phyloP scores from a whole-genome alignment of 37 sponge, comb jelly and placozoan genomes.

The Dysidea cf. avara region DNA sequence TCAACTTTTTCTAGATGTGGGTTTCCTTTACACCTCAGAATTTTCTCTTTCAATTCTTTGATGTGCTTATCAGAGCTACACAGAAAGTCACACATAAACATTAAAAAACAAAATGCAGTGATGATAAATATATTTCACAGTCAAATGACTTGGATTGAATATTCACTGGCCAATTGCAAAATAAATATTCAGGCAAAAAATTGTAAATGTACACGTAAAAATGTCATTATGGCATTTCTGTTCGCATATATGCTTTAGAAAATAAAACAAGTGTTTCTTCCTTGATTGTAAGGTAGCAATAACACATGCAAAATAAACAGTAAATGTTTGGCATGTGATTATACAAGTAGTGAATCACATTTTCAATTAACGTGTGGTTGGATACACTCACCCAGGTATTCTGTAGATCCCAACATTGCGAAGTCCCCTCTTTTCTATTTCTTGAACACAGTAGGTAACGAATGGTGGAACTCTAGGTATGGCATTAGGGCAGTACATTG shows the following conservation, averaged over 20 bases:
- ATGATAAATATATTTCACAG: background rate
- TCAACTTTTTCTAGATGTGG: conserved; percentile 62
- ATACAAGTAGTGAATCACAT: no score
- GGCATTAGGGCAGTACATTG: conserved; percentile 73
- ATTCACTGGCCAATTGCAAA: no score
- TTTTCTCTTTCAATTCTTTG: conserved; percentile 85
- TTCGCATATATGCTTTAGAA: no score
- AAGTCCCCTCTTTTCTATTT: conserved; percentile 84
- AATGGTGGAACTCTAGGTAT: conserved; percentile 86
- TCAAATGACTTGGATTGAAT: no score
- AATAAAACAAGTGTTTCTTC: no score
- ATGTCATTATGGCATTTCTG: no score
- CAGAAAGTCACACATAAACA: background rate
- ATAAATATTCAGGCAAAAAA: no score
- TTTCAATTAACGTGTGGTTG: no score
- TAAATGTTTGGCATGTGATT: background rate
- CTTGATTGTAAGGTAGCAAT: background rate
- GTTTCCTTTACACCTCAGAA: conserved; percentile 68
- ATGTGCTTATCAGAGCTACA: conserved; percentile 60
- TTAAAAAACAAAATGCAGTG: background rate
- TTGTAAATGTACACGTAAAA: no score
- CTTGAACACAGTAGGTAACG: conserved; percentile 80
- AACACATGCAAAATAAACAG: background rate
- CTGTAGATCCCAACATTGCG: conserved; percentile 86
- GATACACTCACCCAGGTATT: conserved; percentile 74